These are phyloP conservation scores for Drosophila pruinosa DNA, from an alignment of 1,140 invertebrate species.

Conservation along the genomic window DNA sequence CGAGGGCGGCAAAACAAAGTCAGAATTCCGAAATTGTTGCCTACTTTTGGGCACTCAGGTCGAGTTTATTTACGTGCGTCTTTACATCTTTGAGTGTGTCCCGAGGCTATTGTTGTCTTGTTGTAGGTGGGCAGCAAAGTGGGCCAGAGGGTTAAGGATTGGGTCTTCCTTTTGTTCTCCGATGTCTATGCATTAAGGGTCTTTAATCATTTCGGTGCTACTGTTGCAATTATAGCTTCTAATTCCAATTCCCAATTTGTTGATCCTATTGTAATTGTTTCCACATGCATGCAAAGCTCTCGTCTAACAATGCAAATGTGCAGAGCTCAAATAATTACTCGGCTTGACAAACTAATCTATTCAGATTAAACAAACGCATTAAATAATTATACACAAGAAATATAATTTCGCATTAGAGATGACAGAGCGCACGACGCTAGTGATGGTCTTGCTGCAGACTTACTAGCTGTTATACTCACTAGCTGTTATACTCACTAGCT, in stretches of 20 bases:
- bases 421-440: too few species aligned
- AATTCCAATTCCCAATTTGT: neutral
- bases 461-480: too few species aligned
- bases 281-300: neutral
- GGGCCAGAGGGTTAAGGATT: neutral
- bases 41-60: neutral
- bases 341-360: too few species aligned
- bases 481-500: too few species aligned
- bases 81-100: neutral
- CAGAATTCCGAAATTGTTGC: neutral
- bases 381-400: too few species aligned
- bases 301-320: too few species aligned
- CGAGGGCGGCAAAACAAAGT: neutral
- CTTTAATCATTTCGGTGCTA: too few species aligned
- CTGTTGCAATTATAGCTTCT: neutral
- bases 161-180: neutral
- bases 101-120: neutral
- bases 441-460: too few species aligned
- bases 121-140: neutral
- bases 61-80: neutral
- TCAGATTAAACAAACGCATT: too few species aligned
- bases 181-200: neutral
- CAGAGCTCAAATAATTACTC: too few species aligned
- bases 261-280: neutral
- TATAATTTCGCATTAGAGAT: too few species aligned